Percentiles rank a stretch among this genome's conserved stretches.
Conservation (phyloP, 1,140 invertebrate species). For the Teleogryllus occipitalis region DNA sequence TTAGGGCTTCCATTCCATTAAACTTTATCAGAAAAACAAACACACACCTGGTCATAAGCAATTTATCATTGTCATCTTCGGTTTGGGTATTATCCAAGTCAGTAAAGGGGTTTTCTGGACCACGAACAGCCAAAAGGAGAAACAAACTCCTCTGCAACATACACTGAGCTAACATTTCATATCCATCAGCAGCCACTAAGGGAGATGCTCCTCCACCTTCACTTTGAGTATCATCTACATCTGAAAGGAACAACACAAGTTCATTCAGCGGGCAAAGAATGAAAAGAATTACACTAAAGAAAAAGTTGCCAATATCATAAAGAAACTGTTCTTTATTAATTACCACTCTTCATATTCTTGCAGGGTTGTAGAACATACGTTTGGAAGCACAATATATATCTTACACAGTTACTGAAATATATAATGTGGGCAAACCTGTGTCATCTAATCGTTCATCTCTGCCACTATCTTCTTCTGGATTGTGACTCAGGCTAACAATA, state of each 20-base stretch:
- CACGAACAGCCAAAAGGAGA: constrained; percentile 35
- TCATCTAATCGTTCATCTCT: constrained; percentile 18
- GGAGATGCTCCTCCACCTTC: constrained; percentile 18
- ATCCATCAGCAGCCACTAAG: constrained; percentile 23
- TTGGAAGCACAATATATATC: neutral
- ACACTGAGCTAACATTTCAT: constrained; percentile 33
- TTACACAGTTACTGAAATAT: neutral
- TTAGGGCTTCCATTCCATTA: too few relatives aligned
- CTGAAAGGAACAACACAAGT: neutral
- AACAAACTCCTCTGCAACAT: constrained; percentile 32
- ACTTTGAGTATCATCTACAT: constrained; percentile 24
- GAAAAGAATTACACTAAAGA: too few relatives aligned
- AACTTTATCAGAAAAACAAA: too few relatives aligned
- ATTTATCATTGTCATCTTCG: neutral
- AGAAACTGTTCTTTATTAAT: too few relatives aligned
- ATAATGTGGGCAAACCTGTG: constrained; percentile 12
- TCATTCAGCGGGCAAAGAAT: too few relatives aligned
- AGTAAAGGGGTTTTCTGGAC: constrained; percentile 21
- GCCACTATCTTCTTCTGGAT: constrained; percentile 10
- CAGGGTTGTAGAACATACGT: neutral
- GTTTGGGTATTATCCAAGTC: neutral
- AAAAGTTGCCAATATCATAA: too few relatives aligned
- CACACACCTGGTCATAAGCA: neutral
- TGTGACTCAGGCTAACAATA: neutral
- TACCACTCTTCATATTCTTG: neutral